Conservation (phyloP, 2,888 invertebrate genomes). For the Artemia sinica region DNA sequence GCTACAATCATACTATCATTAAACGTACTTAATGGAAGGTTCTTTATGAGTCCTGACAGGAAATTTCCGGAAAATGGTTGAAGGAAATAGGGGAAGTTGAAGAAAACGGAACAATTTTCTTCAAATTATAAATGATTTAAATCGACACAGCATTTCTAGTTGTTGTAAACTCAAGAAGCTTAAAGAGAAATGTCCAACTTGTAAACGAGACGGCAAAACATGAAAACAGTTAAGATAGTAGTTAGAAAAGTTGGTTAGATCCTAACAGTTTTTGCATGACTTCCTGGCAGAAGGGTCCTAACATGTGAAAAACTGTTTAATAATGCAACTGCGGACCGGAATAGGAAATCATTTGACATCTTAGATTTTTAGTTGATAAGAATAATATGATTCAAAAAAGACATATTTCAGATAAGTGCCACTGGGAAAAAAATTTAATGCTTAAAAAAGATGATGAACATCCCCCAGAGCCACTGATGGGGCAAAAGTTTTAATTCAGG, state of each 20-base stretch:
- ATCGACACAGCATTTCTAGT: background rate
- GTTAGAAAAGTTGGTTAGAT: background rate
- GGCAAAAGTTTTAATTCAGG: too few relatives aligned
- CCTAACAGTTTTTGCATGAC: too few relatives aligned
- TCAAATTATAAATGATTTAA: background rate
- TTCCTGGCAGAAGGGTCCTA: too few relatives aligned
- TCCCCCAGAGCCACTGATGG: too few relatives aligned
- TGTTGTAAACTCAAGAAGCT: background rate
- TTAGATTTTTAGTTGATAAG: too few relatives aligned
- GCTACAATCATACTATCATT: conserved; percentile 8
- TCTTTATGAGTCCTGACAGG: conserved; percentile 3
- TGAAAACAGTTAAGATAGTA: conserved; percentile 1
- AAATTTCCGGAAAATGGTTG: conserved; percentile 1
- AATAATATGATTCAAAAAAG: too few relatives aligned
- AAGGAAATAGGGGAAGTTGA: conserved; percentile 9
- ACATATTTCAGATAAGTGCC: too few relatives aligned
- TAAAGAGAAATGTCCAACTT: background rate
- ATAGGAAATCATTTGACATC: too few relatives aligned
- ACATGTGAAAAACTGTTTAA: too few relatives aligned
- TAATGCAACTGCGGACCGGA: too few relatives aligned
- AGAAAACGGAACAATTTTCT: conserved; percentile 10
- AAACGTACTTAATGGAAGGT: conserved; percentile 11
- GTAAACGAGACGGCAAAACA: background rate
- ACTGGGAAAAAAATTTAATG: too few relatives aligned
- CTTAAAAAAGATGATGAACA: too few relatives aligned